Evolutionary conservation across 2,888 invertebrate genomes (phyloP), one percentile per base, ranked within the genome.

Genomic region (Tachina lurida): DNA sequence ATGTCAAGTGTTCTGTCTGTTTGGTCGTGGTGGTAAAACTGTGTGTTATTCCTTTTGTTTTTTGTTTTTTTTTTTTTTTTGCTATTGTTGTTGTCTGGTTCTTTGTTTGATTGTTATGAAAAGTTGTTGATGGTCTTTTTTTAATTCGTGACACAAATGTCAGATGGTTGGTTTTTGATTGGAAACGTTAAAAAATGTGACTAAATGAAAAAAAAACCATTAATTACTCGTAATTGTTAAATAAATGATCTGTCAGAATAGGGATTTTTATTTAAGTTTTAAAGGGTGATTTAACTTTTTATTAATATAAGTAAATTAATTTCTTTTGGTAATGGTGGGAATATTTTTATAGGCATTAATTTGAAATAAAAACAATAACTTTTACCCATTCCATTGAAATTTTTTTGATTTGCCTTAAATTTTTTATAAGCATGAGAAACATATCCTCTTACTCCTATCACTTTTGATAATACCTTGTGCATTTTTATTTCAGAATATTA

Each of bases 111-210:
- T 67, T 84, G 60, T 75, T 85, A 65, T 73, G 60, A 86, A 73
- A 79, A 75, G 79, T 86, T 86, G 83, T 86, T 83, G 86, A 83
- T 86, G 86, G 86, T 76, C 67, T 86, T 82, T 85, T 85, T 84
- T 80, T 81, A 76, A 80, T 74, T 84, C 82, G 86, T 83, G 82
- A 85, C 82, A 88, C 73, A 87, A 87, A 88, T 87, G 87, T 87
- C 87, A 87, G 86, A 87, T 87, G 84, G 65, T 75, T 87, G 84
- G 65, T 75, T 81, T 87, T 87, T 83, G 79, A 86, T 83, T 65
- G 73, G 58, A 13, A 22, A 22, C 15, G 74, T 43, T 13, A 22
- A 31, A 80, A 73, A 79, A 65, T 60, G n/a, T 58, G n/a, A 58
- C 56, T 45, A 45, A 71, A 70, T 70, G 43, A 70, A 78, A 74